These are phyloP conservation scores for Osmerus mordax DNA, from an alignment of 2,113 vertebrate genomes.

Conservation along the genomic window DNA sequence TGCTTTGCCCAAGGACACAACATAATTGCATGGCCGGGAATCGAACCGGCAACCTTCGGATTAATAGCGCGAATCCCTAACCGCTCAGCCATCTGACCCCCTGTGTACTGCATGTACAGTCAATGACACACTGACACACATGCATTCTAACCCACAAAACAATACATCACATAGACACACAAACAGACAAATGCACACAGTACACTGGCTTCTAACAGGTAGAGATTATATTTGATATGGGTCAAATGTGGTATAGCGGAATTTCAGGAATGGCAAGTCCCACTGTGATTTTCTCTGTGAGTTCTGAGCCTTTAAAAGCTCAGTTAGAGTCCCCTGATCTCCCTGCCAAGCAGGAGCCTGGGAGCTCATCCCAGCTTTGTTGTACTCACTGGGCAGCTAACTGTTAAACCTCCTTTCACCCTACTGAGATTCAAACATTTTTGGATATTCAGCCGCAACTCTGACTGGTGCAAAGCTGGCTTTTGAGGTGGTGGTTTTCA, in stretches of 20 bases:
- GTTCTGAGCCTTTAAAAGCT: not conserved
- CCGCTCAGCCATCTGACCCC: too few relatives aligned
- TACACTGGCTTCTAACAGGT: not conserved
- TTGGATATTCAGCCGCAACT: too few relatives aligned
- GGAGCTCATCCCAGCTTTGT: not conserved
- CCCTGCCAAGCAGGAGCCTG: slow-evolving; percentile 5
- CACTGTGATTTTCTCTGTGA: not conserved
- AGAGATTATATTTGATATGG: not conserved
- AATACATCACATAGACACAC: not conserved
- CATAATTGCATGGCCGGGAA: too few relatives aligned
- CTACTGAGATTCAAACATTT: too few relatives aligned
- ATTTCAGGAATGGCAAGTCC: not conserved
- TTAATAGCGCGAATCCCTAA: too few relatives aligned
- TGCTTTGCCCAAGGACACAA: too few relatives aligned
- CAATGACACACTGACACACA: slow-evolving; percentile 2
- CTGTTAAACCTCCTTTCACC: not conserved
- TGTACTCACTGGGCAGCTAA: not conserved
- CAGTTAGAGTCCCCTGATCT: not conserved
- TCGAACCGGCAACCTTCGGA: too few relatives aligned
- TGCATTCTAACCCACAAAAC: slow-evolving; percentile 7
- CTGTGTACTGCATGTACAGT: not conserved
- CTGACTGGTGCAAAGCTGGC: too few relatives aligned
- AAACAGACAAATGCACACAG: not conserved
- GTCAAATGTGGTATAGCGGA: not conserved
- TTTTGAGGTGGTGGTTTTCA: too few relatives aligned